Conservation (phyloP, 2,888 invertebrate genomes). For the Leptopilina myrica region DNA sequence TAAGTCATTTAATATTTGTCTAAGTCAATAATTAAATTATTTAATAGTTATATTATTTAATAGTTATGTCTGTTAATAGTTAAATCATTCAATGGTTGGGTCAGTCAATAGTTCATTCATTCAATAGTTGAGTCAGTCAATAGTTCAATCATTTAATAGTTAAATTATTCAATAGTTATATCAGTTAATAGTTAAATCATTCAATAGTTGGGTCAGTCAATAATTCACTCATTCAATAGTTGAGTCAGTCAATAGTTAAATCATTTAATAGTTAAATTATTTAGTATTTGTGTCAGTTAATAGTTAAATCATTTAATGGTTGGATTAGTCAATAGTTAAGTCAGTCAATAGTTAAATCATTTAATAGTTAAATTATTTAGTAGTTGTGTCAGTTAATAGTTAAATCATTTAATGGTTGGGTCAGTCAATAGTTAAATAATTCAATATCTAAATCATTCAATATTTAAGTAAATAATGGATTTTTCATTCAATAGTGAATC, state of each 20-base stretch:
- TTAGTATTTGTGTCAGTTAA: neutral
- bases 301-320: no score
- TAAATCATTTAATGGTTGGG: neutral
- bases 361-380: neutral
- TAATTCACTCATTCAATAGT: neutral
- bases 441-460: no score
- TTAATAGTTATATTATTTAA: no score
- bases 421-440: neutral
- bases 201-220: neutral
- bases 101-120: no score
- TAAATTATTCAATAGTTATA: neutral
- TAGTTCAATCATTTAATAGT: neutral
- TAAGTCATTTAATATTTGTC: no score
- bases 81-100: no score
- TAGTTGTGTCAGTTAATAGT: neutral
- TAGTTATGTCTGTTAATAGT: no score
- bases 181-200: neutral
- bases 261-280: neutral
- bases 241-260: neutral
- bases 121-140: neutral
- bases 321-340: no score
- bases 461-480: no score
- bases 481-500: no score
- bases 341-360: neutral
- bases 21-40: no score